These are phyloP conservation scores for Mungos mungo DNA, from an alignment of 2,113 vertebrate genomes.

Conservation along the genomic window DNA sequence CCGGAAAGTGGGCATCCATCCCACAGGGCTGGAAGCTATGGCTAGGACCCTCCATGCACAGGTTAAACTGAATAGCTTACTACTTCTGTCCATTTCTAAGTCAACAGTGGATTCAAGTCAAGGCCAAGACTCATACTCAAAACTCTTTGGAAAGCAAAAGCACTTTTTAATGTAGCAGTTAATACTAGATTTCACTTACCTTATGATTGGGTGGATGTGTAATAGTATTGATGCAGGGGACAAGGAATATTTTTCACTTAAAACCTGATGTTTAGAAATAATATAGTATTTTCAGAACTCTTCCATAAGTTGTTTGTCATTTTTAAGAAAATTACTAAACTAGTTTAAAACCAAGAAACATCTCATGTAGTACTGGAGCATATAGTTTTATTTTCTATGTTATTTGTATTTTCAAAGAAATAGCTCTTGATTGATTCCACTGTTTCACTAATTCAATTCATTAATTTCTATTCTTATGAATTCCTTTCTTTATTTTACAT, in stretches of 20 bases:
- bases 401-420: not conserved
- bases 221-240: not conserved
- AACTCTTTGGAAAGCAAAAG: not conserved
- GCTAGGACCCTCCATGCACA: not conserved
- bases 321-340: not conserved
- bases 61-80: not conserved
- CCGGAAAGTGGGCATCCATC: not conserved
- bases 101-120: not conserved
- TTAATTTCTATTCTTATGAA: not conserved
- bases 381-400: not conserved
- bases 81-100: not conserved
- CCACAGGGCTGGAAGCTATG: not conserved
- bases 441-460: conserved; percentile 9
- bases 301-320: not conserved
- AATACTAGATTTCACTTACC: not conserved
- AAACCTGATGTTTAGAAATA: not conserved
- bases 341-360: not conserved
- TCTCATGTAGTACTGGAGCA: not conserved
- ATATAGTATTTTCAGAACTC: not conserved
- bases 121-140: not conserved
- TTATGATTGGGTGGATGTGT: not conserved
- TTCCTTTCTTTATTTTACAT: not conserved
- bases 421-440: not conserved
- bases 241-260: not conserved
- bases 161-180: not conserved